Base-by-base conservation (phyloP, 2,797 vertebrate genomes). In the Siniperca scherzeri region DNA sequence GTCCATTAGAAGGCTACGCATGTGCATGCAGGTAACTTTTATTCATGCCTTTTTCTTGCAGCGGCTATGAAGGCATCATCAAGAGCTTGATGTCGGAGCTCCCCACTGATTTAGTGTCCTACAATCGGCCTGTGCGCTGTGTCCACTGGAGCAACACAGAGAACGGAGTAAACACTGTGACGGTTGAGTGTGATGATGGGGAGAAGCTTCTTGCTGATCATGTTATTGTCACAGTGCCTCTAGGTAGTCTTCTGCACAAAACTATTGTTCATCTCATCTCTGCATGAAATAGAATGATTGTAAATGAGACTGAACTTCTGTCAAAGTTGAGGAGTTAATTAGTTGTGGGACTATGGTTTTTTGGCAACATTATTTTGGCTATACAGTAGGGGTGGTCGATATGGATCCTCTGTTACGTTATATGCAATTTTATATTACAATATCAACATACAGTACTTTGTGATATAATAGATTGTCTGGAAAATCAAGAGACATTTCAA, bases 41-140 rank as follows among this genome's bases (percentile, higher is more conserved):
- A 22, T 21, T n/a, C 12, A 1, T 68, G 14, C 13, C 14, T 70
- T 69, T 83, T 36, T 81, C 75, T 77, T 44, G 0, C 91, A 99
- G 98, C 0, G 98, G 98, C 68, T 99, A 27, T 86, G 95, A 96
- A 81, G 94, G 94, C 96, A 97, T 99, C 70, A 90, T 96, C 0
- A 53, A 95, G 69, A 71, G 74, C 79, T 86, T 99, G 80, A 84
- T 96, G 87, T 94, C 91, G 0, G 95, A 96, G 27, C 91, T 99
- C 67, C 97, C 97, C 0, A 33, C 93, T 74, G 95, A 93, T 5
- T 80, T 73, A 0, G 78, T 98, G 44, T 74, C 95, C 16, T 95
- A 97, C 84, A 94, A 95, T 80, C 97, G 95, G 77, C 94, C 96
- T 0, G 97, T 98, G 75, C 95, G 87, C 87, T 96, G 94, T 4